Conservation (phyloP, 2,888 invertebrate genomes). For the Coremacera marginata region DNA sequence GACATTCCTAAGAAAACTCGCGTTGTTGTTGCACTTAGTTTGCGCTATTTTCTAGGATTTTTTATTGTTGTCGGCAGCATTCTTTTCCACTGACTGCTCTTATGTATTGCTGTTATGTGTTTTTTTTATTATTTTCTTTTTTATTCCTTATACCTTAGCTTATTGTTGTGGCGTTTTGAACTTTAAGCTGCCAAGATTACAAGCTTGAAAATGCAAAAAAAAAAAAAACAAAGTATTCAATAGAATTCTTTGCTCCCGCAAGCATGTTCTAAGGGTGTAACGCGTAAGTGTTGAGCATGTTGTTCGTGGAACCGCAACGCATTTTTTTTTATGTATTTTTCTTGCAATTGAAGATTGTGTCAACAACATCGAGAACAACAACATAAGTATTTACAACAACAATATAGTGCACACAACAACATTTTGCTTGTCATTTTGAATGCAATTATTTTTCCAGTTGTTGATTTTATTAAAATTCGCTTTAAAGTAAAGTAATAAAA, state of each 20-base stretch:
- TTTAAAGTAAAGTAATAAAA: too few species aligned
- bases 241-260: not conserved
- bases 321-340: too few species aligned
- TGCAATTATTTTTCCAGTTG: too few species aligned
- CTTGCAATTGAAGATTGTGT: conserved; percentile 4
- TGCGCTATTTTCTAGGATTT: not conserved
- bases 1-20: not conserved
- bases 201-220: not conserved
- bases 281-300: not conserved
- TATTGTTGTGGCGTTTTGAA: not conserved
- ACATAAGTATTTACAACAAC: too few species aligned
- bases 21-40: not conserved
- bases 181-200: not conserved
- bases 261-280: too few species aligned
- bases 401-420: too few species aligned
- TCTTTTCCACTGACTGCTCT: not conserved
- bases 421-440: too few species aligned
- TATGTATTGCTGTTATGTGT: too few species aligned
- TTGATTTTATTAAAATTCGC: too few species aligned
- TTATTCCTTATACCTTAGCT: too few species aligned
- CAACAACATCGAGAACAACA: not conserved
- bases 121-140: too few species aligned
- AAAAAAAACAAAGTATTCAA: not conserved
- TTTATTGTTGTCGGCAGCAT: not conserved
- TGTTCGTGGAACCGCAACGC: not conserved